Evolutionary conservation across 2,888 invertebrate species (phyloP), one percentile per base, ranked within the genome.

Genomic region (Phoenoteleia sp.): DNA sequence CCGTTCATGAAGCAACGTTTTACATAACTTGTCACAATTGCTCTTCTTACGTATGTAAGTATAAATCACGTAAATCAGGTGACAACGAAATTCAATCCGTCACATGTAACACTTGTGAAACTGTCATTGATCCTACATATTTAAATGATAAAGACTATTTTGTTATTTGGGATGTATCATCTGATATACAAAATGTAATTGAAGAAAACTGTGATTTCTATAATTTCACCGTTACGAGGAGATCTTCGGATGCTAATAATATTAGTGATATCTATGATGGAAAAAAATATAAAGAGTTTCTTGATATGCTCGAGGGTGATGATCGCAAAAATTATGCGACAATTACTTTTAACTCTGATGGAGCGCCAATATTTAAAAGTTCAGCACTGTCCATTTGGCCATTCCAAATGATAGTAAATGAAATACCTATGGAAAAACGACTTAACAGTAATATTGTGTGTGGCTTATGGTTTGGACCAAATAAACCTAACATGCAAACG

Each of bases 211-310:
- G 21, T 25, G 79, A 79, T 5, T 86, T 81, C 47, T 84, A 86
- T 23, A 25, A 60, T 47, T 19, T 39, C 17, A 56, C 79, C 64
- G 47, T 81, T 42, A 36, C 45, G 23, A 72, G 72, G 23, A 81
- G 54, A 42, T 21, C 27, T 19, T 19, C 23, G 19, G 9, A 75
- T 17, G 33, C 49, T 33, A 39, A 60, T 11, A 11, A 21, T 33
- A 62, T 79, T 9, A 47, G 42, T 15, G 86, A 86, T 58, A 81
- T 84, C 29, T 81, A 84, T 29, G 81, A 86, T 47, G 83, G 86
- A 3, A 77, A 79, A 23, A 60, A 74, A 45, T 86, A 84, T n/a
- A 23, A 64, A 27, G 29, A 64, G 21, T 86, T 86, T 36, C 47
- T 79, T 11, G 47, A 75, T 19, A 58, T 17, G 11, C 58, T 84